phyloP scores from a whole-genome alignment of 2,888 invertebrate species.

The Zaprionus obscuricornis region DNA sequence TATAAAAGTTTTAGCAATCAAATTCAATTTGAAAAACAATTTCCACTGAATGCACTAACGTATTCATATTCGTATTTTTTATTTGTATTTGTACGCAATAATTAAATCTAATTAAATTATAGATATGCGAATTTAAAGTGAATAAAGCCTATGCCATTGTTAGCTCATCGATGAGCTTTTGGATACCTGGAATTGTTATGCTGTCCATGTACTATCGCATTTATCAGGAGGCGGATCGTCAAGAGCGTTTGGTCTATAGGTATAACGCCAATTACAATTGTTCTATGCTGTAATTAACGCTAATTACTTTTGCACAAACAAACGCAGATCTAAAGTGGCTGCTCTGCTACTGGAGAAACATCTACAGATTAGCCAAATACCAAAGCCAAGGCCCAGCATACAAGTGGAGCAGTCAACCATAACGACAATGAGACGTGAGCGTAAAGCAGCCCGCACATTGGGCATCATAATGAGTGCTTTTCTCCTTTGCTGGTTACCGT shows the following conservation, averaged over 20 bases:
- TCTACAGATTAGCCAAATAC: slow-evolving; percentile 94
- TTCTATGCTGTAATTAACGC: slow-evolving; percentile 38
- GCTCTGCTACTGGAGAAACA: slow-evolving; percentile 94
- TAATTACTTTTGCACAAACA: slow-evolving; percentile 51
- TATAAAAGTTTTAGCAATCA: too few relatives aligned
- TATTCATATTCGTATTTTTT: too few relatives aligned
- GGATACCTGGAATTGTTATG: slow-evolving; percentile 97
- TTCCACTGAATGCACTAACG: too few relatives aligned
- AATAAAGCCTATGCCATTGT: slow-evolving; percentile 94
- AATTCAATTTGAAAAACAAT: too few relatives aligned
- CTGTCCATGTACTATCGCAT: slow-evolving; percentile 95
- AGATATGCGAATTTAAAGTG: slow-evolving; percentile 91
- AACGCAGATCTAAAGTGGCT: slow-evolving; percentile 92
- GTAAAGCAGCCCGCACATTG: slow-evolving; percentile 95
- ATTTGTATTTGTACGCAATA: not conserved
- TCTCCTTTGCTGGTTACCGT: slow-evolving; percentile 97
- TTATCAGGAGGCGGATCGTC: slow-evolving; percentile 92
- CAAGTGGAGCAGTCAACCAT: slow-evolving; percentile 90
- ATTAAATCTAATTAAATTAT: slow-evolving; percentile 43
- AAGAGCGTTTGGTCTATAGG: slow-evolving; percentile 93
- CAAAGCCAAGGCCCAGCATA: slow-evolving; percentile 88
- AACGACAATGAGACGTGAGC: slow-evolving; percentile 94
- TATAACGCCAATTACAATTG: slow-evolving; percentile 83
- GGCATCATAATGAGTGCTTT: slow-evolving; percentile 99
- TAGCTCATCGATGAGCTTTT: slow-evolving; percentile 95